Evolutionary conservation across 1,140 invertebrate species (phyloP).

Genomic region (Dryas iulia): DNA sequence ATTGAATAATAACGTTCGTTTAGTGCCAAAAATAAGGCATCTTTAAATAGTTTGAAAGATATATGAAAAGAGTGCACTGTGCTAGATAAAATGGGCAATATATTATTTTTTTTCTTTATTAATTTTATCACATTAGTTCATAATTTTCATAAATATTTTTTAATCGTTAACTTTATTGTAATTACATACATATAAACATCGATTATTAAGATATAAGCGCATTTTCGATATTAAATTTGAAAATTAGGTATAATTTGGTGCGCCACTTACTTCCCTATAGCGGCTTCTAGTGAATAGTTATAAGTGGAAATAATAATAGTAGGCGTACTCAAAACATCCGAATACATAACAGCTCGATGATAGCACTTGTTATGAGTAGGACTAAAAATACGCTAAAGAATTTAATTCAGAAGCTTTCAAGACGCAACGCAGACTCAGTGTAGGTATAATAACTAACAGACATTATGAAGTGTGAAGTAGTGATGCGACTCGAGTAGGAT

Average conservation of each 20-base stretch:
- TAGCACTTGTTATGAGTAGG: constrained; percentile 40
- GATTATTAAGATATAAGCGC: neutral
- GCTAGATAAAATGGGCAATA: no score
- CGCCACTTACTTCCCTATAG: neutral
- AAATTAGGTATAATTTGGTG: neutral
- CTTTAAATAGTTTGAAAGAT: no score
- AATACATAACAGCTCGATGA: constrained; percentile 22
- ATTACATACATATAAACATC: neutral
- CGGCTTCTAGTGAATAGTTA: neutral
- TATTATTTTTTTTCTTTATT: no score
- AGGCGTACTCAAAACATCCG: constrained; percentile 20
- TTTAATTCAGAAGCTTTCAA: constrained; percentile 45
- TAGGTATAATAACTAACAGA: constrained; percentile 49
- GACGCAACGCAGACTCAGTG: constrained; percentile 57
- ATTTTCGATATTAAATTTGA: neutral
- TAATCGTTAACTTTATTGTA: neutral
- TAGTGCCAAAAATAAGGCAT: no score
- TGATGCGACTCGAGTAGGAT: no score
- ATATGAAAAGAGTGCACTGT: no score
- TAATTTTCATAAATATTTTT: no score
- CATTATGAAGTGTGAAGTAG: constrained; percentile 51
- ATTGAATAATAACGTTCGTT: no score
- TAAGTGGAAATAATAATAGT: neutral
- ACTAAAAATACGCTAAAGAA: constrained; percentile 65
- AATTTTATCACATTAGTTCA: no score